Base-by-base conservation (phyloP, 2,888 invertebrate genomes). In the Diabrotica balteata region DNA sequence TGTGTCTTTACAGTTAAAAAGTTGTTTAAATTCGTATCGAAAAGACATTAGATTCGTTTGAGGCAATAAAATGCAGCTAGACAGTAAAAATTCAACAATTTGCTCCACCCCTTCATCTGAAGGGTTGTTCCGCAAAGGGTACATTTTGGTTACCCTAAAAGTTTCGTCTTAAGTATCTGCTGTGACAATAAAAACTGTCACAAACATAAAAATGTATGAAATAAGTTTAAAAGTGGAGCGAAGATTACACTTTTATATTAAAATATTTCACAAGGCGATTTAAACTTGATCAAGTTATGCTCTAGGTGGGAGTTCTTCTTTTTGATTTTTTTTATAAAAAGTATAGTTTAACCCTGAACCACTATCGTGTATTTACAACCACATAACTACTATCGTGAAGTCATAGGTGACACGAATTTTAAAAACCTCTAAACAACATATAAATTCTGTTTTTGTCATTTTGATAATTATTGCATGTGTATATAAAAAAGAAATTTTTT, bases 41-140 rank as follows among this genome's bases (percentile, higher is more conserved):
- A 73, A 79, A 77, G 76, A 76, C 75, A 75, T 76, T 73, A 73
- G 75, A 76, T 72, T 73, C 71, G 76, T 75, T 72, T 71, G 57
- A 69, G 78, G 81, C 77, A 76, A 81, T 81, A 80, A 81, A 81
- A 81, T 74, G 81, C 81, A 81, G 81, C 77, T 76, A 77, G 76
- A 77, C 75, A 78, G 77, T 78, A 76, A 78, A 77, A 76, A 77
- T 79, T 77, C 78, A 77, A 78, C 78, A 74, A 75, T 75, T 76
- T 69, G 75, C 63, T 71, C 75, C 75, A 75, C 75, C 75, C 75
- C 73, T 74, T 69, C 53, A 53, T 46, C 64, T 67, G 66, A 75
- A 72, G 76, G 77, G 74, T 75, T 72, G 54, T 47, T 62, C 66
- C 44, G 68, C 71, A 70, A 71, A 68, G 72, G 72, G 74, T 73